Conservation (phyloP, 2,888 invertebrate species). For the Drosophila limbata region DNA sequence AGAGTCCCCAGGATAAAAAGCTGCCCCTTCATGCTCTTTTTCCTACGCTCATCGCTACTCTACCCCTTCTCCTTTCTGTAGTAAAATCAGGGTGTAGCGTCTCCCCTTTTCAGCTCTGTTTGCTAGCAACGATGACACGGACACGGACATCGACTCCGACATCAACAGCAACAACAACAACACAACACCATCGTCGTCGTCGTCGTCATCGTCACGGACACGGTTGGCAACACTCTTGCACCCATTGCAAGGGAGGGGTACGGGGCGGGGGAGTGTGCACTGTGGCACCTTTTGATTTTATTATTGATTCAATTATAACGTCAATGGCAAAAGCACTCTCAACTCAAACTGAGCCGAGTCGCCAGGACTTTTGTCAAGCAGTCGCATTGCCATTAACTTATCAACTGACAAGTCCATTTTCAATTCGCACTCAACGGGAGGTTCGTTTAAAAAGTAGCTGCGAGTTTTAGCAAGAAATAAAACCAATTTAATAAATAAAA, state of each 20-base stretch:
- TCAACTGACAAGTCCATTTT: constrained; percentile 29
- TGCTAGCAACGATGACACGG: constrained; percentile 37
- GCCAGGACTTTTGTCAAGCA: constrained; percentile 46
- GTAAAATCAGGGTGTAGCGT: constrained; percentile 19
- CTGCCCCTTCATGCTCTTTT: not conserved
- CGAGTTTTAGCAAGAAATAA: not conserved
- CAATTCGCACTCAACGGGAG: not conserved
- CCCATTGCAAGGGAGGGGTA: constrained; percentile 34
- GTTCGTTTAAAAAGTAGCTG: constrained; percentile 1
- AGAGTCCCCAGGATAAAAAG: constrained; percentile 37
- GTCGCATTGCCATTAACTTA: constrained; percentile 40
- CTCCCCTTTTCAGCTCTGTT: constrained; percentile 13
- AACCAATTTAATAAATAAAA: too few species aligned
- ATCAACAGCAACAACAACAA: not conserved
- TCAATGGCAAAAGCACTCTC: constrained; percentile 54
- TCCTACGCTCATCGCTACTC: not conserved
- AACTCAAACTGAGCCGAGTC: constrained; percentile 9
- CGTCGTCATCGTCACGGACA: constrained; percentile 29
- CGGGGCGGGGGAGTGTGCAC: not conserved
- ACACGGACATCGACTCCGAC: constrained; percentile 23
- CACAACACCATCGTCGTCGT: constrained; percentile 2
- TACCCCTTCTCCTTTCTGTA: not conserved
- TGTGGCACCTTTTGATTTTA: constrained; percentile 63
- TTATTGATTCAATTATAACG: constrained; percentile 77
- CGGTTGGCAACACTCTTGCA: constrained; percentile 29